These are phyloP conservation scores for Petromus typicus DNA, from an alignment of 2,113 vertebrate species.

Conservation along the genomic window DNA sequence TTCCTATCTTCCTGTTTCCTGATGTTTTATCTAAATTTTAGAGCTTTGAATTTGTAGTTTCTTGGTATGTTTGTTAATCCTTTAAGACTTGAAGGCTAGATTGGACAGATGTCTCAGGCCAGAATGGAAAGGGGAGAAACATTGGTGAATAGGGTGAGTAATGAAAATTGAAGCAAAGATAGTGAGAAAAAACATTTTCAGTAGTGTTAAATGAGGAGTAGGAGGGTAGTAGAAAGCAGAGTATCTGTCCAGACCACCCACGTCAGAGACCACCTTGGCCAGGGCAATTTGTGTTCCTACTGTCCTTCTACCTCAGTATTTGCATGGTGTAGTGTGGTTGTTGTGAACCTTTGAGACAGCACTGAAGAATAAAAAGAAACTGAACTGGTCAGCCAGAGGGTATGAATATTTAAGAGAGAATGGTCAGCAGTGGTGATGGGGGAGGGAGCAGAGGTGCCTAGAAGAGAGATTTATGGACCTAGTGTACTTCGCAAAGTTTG, in stretches of 20 bases:
- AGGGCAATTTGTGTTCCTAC: not conserved
- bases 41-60: not conserved
- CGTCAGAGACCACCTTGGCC: not conserved
- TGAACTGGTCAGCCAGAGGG: not conserved
- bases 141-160: not conserved
- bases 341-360: constrained; percentile 7
- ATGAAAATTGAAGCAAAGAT: not conserved
- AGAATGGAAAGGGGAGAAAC: not conserved
- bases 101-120: not conserved
- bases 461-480: constrained; percentile 11
- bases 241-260: not conserved
- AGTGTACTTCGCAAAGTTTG: not conserved
- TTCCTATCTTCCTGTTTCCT: not conserved
- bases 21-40: not conserved
- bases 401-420: constrained; percentile 20
- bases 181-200: not conserved
- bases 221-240: rapidly evolving
- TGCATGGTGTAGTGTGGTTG: not conserved
- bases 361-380: constrained; percentile 52
- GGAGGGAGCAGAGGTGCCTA: not conserved
- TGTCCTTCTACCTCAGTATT: not conserved
- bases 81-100: not conserved
- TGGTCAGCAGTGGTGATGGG: not conserved
- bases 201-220: not conserved
- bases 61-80: not conserved